Evolutionary conservation across 2,797 vertebrate species (phyloP).

Genomic region (Garrulus glandarius): DNA sequence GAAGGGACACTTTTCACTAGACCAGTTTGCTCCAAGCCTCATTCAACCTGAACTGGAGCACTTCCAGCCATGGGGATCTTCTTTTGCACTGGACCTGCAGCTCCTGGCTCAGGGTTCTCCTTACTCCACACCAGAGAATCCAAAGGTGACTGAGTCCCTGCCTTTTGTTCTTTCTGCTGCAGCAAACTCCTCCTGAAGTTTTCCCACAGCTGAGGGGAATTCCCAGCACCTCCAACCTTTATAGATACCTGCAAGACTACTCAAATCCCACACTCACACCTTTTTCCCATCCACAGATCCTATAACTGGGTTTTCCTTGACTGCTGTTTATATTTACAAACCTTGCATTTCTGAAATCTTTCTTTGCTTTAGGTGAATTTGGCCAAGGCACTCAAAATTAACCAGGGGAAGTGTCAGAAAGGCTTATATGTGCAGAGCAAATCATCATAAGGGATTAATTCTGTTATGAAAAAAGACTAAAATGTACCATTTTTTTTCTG

Average conservation of each 20-base stretch:
- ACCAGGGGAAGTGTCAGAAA: not conserved
- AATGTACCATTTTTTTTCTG: not conserved
- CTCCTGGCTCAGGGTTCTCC: not conserved
- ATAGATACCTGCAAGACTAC: not conserved
- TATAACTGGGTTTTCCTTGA: not conserved
- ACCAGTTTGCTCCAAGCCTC: not conserved
- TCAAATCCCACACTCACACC: not conserved
- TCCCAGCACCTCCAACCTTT: not conserved
- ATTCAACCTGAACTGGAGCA: not conserved
- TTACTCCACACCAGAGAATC: not conserved
- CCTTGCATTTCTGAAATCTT: not conserved
- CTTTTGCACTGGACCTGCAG: not conserved
- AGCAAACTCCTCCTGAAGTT: not conserved
- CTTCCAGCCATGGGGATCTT: not conserved
- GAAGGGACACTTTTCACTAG: not conserved
- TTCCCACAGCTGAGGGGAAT: not conserved
- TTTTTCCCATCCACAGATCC: not conserved
- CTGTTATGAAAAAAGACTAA: not conserved
- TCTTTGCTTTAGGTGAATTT: not conserved
- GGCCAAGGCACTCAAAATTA: not conserved
- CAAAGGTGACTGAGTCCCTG: fast-evolving
- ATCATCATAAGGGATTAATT: not conserved
- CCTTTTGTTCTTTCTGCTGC: not conserved
- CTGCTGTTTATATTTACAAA: not conserved
- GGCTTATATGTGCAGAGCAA: not conserved